Conservation (phyloP, 2,797 vertebrate species). For the Diplodus sargus region DNA sequence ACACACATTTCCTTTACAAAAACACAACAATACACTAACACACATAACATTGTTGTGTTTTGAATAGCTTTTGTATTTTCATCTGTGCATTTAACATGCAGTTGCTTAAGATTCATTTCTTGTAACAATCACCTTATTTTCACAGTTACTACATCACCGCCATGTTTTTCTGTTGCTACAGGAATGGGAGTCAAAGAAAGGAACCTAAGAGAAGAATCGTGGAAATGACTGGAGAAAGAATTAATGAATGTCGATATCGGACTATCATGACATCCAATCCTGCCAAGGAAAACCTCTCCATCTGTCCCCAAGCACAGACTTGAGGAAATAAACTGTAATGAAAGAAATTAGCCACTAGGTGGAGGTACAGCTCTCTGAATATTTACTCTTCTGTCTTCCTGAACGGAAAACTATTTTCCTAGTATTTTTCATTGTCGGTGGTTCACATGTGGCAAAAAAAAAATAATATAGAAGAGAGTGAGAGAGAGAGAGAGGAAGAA, state of each 20-base stretch:
- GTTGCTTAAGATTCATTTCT: neutral
- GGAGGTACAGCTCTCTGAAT: conserved; percentile 67
- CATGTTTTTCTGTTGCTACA: conserved; percentile 68
- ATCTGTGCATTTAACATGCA: neutral
- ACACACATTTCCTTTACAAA: neutral
- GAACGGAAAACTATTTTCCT: neutral
- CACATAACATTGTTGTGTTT: neutral
- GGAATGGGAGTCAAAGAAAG: conserved; percentile 97
- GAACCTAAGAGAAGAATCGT: conserved; percentile 78
- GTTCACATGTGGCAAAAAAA: conserved; percentile 21
- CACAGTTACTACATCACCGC: neutral
- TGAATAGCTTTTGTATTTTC: neutral
- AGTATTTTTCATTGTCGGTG: conserved; percentile 5
- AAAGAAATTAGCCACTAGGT: conserved; percentile 64
- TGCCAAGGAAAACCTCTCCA: neutral
- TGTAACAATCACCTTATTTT: neutral
- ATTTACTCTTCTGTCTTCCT: conserved; percentile 17
- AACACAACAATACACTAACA: neutral
- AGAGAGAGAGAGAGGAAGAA: neutral
- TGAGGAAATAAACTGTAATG: conserved; percentile 48
- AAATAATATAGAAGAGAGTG: too few species aligned
- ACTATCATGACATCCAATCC: conserved; percentile 14
- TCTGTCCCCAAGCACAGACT: conserved; percentile 11
- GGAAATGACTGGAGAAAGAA: conserved; percentile 18
- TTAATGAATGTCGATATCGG: conserved; percentile 16